Evolutionary conservation across 2,797 vertebrate species (phyloP).

Genomic region (Prunella strophiata): DNA sequence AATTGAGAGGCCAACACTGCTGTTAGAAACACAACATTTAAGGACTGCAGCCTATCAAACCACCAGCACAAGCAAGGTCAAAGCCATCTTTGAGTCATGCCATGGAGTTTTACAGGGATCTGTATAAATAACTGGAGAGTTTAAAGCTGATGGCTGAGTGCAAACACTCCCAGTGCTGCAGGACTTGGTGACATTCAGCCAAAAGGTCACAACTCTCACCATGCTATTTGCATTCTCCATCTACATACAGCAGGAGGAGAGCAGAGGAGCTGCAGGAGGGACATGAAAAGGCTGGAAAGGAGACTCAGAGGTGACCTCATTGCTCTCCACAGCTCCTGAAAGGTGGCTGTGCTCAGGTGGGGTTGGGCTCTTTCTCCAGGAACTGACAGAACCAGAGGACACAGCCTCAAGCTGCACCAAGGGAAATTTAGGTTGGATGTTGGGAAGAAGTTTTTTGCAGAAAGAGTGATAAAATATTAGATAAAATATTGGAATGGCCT

Average conservation of each 20-base stretch:
- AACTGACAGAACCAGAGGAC: too few species aligned
- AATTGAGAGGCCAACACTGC: background rate
- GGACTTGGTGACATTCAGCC: conserved; percentile 64
- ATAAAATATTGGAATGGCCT: too few species aligned
- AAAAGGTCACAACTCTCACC: conserved; percentile 58
- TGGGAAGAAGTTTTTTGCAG: too few species aligned
- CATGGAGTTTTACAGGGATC: background rate
- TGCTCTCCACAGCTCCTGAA: too few species aligned
- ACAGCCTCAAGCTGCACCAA: too few species aligned
- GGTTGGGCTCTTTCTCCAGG: too few species aligned
- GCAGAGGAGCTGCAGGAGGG: background rate
- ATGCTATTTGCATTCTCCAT: conserved; percentile 67
- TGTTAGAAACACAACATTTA: background rate
- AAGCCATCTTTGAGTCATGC: background rate
- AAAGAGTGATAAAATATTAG: too few species aligned
- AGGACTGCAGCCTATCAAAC: background rate
- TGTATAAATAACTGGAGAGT: conserved; percentile 36
- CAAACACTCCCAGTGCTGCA: conserved; percentile 62
- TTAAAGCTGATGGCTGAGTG: conserved; percentile 23
- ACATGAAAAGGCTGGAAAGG: background rate
- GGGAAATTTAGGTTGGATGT: too few species aligned
- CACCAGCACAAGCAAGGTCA: background rate
- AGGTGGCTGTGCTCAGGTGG: too few species aligned
- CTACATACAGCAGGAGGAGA: background rate
- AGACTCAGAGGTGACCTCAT: too few species aligned